These are phyloP conservation scores for Drosophila bipectinata DNA, from an alignment of 1,140 invertebrate species.

Conservation along the genomic window DNA sequence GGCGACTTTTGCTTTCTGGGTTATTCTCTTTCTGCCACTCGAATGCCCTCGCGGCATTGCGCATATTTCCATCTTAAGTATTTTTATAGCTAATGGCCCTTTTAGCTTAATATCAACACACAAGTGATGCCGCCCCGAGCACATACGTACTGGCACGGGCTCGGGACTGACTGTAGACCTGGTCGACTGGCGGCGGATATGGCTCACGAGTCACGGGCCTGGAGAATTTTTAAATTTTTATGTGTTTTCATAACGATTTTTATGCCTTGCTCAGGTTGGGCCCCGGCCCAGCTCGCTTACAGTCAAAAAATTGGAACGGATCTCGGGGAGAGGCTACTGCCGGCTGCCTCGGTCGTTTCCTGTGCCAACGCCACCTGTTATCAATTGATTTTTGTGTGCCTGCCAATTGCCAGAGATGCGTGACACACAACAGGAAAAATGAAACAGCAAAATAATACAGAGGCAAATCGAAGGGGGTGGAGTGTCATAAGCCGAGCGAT, in stretches of 20 bases:
- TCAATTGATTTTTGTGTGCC: conserved; percentile 74
- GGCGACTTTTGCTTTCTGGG: conserved; percentile 35
- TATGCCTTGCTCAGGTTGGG: conserved; percentile 35
- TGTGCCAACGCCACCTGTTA: conserved; percentile 76
- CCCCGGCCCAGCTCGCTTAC: conserved; percentile 28
- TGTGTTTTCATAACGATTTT: conserved; percentile 65
- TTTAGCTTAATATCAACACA: conserved; percentile 79
- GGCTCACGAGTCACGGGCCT: neutral
- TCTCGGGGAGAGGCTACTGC: neutral
- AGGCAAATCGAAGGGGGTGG: neutral
- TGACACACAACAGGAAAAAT: conserved; percentile 26
- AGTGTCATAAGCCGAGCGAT: neutral
- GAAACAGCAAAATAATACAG: conserved; percentile 27
- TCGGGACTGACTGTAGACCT: conserved; percentile 1
- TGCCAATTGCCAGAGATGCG: conserved; percentile 52
- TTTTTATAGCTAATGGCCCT: conserved; percentile 80
- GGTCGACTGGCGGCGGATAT: neutral
- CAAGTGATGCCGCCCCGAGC: conserved; percentile 44
- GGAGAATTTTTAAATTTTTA: conserved; percentile 51
- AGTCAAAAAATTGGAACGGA: neutral
- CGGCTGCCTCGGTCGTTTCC: conserved; percentile 38
- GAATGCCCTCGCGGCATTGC: conserved; percentile 63
- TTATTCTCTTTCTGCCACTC: conserved; percentile 51
- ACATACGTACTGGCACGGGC: conserved; percentile 11
- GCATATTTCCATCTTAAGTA: conserved; percentile 78